phyloP scores from a whole-genome alignment of 2,797 vertebrate species.

The Spinus olivaceus region DNA sequence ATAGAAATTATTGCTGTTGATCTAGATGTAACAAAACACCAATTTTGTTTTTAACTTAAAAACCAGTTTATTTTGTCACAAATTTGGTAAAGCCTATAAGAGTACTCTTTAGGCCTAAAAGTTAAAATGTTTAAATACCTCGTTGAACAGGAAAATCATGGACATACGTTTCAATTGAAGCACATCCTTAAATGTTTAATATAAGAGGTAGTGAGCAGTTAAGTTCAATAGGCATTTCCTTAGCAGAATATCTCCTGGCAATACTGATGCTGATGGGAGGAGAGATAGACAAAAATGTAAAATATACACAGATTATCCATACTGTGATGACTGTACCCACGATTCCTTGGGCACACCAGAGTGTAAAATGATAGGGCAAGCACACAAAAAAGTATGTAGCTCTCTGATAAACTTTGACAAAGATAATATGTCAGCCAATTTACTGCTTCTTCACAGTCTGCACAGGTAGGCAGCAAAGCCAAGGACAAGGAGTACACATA shows the following conservation, averaged over 20 bases:
- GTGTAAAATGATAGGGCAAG: background rate
- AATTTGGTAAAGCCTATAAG: background rate
- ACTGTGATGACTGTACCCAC: background rate
- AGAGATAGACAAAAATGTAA: background rate
- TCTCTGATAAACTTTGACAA: background rate
- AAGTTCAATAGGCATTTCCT: background rate
- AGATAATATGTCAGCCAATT: background rate
- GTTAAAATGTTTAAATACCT: constrained; percentile 2
- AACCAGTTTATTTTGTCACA: background rate
- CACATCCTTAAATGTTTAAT: background rate
- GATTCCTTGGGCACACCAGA: background rate
- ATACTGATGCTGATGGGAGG: fast-evolving
- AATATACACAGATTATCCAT: background rate
- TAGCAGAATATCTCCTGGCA: background rate
- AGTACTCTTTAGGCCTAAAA: background rate
- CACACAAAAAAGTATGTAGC: background rate
- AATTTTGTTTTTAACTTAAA: background rate
- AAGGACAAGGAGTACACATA: background rate
- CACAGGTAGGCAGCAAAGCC: background rate
- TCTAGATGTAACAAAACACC: background rate
- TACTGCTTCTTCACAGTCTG: background rate
- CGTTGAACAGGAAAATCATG: background rate
- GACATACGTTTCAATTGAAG: constrained; percentile 5
- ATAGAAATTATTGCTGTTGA: background rate
- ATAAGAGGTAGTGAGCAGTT: background rate